Evolutionary conservation across 2,888 invertebrate species (phyloP).

Genomic region (Tethea ocularis): DNA sequence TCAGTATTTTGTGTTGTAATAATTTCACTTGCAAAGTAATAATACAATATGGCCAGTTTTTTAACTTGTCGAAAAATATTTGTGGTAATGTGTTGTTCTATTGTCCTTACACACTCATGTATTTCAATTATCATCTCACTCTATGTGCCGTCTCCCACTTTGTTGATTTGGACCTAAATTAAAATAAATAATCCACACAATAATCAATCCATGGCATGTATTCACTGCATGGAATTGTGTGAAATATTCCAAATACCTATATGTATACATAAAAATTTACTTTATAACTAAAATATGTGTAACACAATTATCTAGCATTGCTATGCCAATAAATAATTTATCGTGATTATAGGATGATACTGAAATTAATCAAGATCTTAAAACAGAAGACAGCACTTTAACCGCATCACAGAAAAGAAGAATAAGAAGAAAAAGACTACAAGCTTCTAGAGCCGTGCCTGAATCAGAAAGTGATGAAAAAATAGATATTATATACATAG

Average conservation of each 20-base stretch:
- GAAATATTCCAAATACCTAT: background rate
- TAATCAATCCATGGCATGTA: background rate
- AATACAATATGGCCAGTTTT: background rate
- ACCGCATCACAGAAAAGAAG: constrained; percentile 54
- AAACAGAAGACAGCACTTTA: constrained; percentile 10
- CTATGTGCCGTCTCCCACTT: background rate
- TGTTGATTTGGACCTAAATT: background rate
- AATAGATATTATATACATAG: constrained; percentile 15
- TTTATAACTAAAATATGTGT: background rate
- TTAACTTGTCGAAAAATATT: background rate
- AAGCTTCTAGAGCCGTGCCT: constrained; percentile 30
- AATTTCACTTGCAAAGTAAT: too few relatives aligned
- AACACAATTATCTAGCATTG: background rate
- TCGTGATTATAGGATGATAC: constrained; percentile 14
- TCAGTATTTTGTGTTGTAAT: too few relatives aligned
- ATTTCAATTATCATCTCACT: background rate
- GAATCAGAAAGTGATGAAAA: constrained; percentile 14
- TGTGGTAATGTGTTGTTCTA: background rate
- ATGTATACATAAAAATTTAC: background rate
- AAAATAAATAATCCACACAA: constrained; percentile 4
- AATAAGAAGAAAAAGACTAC: constrained; percentile 53
- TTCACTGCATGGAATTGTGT: constrained; percentile 1
- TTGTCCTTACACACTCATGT: background rate
- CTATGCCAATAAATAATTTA: background rate
- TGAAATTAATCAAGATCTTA: constrained; percentile 8